Evolutionary conservation across 2,888 invertebrate genomes (phyloP).

Genomic region (Hylaea fasciaria): DNA sequence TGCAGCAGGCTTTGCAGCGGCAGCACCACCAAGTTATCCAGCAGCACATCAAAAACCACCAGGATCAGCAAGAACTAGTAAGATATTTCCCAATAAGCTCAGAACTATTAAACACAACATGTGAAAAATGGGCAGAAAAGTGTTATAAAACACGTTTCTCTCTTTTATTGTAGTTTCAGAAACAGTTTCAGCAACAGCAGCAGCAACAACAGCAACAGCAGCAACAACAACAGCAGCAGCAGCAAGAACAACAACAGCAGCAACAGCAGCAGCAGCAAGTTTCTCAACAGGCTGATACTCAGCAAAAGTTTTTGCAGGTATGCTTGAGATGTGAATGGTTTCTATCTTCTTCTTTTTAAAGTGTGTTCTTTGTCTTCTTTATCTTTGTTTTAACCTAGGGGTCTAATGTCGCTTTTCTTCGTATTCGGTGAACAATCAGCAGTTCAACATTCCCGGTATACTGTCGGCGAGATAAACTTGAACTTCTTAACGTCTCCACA

Average conservation of each 20-base stretch:
- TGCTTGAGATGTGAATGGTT: conserved; percentile 1
- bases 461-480: conserved; percentile 75
- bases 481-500: conserved; percentile 75
- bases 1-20: conserved; percentile 83
- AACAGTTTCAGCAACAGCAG: conserved; percentile 56
- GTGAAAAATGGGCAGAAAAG: neutral
- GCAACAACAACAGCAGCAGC: conserved; percentile 69
- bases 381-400: neutral
- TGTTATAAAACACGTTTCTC: conserved; percentile 1
- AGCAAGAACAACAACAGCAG: conserved; percentile 67
- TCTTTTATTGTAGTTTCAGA: conserved; percentile 62
- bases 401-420: conserved; percentile 6
- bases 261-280: conserved; percentile 72
- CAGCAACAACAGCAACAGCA: conserved; percentile 62
- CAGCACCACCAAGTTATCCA: conserved; percentile 82
- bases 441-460: conserved; percentile 78
- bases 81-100: conserved; percentile 28
- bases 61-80: conserved; percentile 80
- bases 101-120: neutral
- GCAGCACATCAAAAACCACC: conserved; percentile 85
- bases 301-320: conserved; percentile 79
- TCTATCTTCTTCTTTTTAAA: neutral
- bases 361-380: too few relatives aligned
- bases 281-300: conserved; percentile 66
- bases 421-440: conserved; percentile 67